Evolutionary conservation across 2,797 vertebrate species (phyloP).

Genomic region (Pogonophryne albipinna): DNA sequence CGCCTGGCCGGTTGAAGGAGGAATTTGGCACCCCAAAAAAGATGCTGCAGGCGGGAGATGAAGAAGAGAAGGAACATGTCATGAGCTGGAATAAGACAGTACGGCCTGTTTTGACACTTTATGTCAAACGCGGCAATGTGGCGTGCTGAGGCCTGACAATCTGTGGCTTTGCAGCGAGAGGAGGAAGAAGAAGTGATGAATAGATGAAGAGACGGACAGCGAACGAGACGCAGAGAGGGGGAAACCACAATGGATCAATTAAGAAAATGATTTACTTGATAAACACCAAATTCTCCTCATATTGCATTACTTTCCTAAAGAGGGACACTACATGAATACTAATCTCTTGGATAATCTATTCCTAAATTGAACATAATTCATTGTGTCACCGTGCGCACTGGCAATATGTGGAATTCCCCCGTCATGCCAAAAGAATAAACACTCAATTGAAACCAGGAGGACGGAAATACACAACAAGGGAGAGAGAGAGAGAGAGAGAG

Average conservation of each 20-base stretch:
- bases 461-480: conserved; percentile 24
- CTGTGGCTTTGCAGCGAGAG: conserved; percentile 36
- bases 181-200: conserved; percentile 33
- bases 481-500: too few species aligned
- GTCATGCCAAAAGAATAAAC: conserved; percentile 42
- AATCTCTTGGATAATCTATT: conserved; percentile 5
- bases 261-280: not conserved
- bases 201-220: conserved; percentile 35
- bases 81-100: conserved; percentile 58
- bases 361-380: conserved; percentile 27
- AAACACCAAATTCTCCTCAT: not conserved
- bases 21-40: conserved; percentile 56
- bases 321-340: not conserved
- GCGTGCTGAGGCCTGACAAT: conserved; percentile 35
- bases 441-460: conserved; percentile 62
- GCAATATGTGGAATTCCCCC: conserved; percentile 48
- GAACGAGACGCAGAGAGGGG: conserved; percentile 22
- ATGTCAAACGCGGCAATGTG: conserved; percentile 59
- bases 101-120: conserved; percentile 61
- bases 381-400: conserved; percentile 37
- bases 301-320: not conserved
- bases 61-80: conserved; percentile 49
- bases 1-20: conserved; percentile 53
- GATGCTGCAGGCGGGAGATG: not conserved
- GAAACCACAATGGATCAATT: not conserved